A percentile compares a stretch with the other conserved stretches of the same genome.
Conservation (phyloP, 1,140 invertebrate genomes). For the Macrobrachium nipponense region DNA sequence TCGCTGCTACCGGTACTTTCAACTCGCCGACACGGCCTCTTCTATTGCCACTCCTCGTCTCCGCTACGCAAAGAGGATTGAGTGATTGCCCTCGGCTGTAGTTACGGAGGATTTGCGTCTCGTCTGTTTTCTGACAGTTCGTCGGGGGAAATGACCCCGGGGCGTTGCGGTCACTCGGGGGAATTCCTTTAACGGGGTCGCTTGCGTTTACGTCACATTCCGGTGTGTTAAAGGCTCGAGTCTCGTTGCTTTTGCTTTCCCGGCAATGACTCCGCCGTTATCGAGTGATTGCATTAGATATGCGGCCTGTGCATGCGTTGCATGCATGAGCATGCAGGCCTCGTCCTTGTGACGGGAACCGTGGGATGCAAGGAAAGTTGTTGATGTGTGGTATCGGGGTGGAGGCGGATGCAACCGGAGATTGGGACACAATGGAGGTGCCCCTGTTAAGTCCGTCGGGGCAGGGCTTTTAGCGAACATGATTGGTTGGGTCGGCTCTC, state of each 20-base stretch:
- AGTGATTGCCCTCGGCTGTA: no score
- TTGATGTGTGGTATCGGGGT: slow-evolving; percentile 27
- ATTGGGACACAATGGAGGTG: slow-evolving; percentile 34
- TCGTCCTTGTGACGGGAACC: no score
- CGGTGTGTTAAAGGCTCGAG: slow-evolving; percentile 15
- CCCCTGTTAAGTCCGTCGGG: slow-evolving; percentile 18
- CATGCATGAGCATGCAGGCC: background rate
- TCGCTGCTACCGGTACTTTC: slow-evolving; percentile 20
- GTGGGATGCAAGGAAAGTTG: background rate
- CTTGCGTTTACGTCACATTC: slow-evolving; percentile 24
- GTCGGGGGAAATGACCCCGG: no score
- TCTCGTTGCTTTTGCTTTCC: no score
- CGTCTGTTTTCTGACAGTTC: no score
- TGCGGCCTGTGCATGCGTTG: background rate
- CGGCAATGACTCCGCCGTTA: background rate
- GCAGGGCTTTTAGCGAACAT: slow-evolving; percentile 35
- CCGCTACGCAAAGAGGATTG: no score
- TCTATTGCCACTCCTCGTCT: background rate
- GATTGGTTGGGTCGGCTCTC: slow-evolving; percentile 41
- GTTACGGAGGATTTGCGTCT: no score
- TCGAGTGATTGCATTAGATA: background rate
- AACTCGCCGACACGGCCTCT: slow-evolving; percentile 27
- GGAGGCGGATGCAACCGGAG: slow-evolving; percentile 42
- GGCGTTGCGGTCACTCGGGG: background rate
- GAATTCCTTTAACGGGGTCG: background rate